Base-by-base conservation (phyloP, 2,888 invertebrate species). In the Sarcophaga rosellei region DNA sequence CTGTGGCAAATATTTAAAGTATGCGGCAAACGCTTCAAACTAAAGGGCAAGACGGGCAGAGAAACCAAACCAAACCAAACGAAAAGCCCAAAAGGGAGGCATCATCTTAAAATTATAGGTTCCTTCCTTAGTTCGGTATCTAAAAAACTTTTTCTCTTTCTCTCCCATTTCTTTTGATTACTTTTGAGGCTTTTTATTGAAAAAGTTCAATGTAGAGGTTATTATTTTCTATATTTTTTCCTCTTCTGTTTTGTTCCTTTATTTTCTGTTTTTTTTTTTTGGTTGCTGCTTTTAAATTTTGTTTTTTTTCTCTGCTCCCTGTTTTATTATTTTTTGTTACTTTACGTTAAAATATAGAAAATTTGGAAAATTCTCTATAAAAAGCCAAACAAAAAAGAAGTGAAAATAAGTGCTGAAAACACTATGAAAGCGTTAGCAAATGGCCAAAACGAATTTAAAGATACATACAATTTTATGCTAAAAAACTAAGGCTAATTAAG, bases 101-200 rank as follows among this genome's bases (percentile, higher is more conserved):
- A 80, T 61, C 35, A 80, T 61, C 35, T 75, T 68, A 77, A 83
- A 65, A 83, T 86, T 86, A 86, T 81, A 84, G 70, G 84, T 81
- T 86, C 72, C 76, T 75, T 72, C 10, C 2, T 68, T 47, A 80
- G 68, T 80, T 81, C 59, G 1, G 10, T 2, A 69, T 47, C 72
- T 76, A 81, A 25, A 70, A 81, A 86, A 81, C 57, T 86, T 77
- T 61, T 61, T 61, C 20, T 20, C 20, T 57, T 57, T 35, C 35
- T 2, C 35, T 35, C 35, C 10, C 35, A 6, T 25, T 1, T 8
- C 35, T 57, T 57, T 81, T 81, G 77, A 62, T 84, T 69, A 77
- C 77, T 76, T 77, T 85, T 83, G 73, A 74, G 77, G 80, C 47
- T 74, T 86, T 81, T 83, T 86, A 83, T 78, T 84, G 70, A 81